Evolutionary conservation across 1,140 invertebrate genomes (phyloP).

Genomic region (Drosophila setifemur): DNA sequence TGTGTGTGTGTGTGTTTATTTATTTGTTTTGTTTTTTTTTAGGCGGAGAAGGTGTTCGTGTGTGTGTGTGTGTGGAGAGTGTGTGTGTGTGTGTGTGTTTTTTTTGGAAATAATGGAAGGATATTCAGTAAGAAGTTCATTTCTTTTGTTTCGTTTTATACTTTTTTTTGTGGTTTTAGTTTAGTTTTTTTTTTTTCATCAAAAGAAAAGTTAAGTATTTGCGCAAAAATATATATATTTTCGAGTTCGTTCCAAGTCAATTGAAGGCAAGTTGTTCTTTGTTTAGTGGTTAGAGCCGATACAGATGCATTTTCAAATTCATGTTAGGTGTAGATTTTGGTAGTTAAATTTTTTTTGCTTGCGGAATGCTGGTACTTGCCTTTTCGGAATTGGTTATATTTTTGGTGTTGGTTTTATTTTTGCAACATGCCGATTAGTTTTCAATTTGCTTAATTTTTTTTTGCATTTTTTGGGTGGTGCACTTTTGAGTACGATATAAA

Average conservation of each 20-base stretch:
- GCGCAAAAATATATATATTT: constrained; percentile 59
- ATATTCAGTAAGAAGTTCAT: constrained; percentile 81
- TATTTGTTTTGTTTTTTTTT: constrained; percentile 30
- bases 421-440: constrained; percentile 65
- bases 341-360: constrained; percentile 36
- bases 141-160: constrained; percentile 58
- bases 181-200: constrained; percentile 62
- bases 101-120: constrained; percentile 81
- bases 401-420: neutral
- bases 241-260: constrained; percentile 37
- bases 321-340: constrained; percentile 41
- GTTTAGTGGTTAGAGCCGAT: constrained; percentile 58
- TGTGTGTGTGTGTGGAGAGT: constrained; percentile 41
- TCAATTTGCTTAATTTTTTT: constrained; percentile 26
- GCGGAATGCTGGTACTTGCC: too few species aligned
- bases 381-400: constrained; percentile 14
- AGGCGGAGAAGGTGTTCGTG: constrained; percentile 56
- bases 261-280: constrained; percentile 38
- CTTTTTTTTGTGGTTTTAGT: constrained; percentile 30
- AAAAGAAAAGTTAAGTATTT: constrained; percentile 67
- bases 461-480: constrained; percentile 33
- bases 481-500: constrained; percentile 39
- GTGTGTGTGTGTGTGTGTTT: constrained; percentile 28
- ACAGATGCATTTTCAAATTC: constrained; percentile 33
- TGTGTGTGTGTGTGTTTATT: constrained; percentile 35